These are phyloP conservation scores for Lathamus discolor DNA, from an alignment of 2,113 vertebrate genomes.

Conservation along the genomic window DNA sequence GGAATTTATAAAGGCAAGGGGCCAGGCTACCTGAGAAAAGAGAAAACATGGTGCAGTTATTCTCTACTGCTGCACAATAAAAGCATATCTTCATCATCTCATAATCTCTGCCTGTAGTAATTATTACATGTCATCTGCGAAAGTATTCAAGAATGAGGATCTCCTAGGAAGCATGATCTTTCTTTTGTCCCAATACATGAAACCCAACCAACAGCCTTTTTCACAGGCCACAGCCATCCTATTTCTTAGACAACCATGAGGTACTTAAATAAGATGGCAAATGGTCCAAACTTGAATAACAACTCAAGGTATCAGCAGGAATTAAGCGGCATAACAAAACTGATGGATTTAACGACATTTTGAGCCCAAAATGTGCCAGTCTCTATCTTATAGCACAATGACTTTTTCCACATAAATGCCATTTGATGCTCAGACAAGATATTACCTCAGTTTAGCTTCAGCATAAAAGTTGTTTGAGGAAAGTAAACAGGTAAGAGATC, in stretches of 20 bases:
- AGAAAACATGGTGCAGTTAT: neutral
- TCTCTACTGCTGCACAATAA: neutral
- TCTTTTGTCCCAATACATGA: neutral
- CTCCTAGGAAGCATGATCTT: accelerated
- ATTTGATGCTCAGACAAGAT: neutral
- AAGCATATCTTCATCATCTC: neutral
- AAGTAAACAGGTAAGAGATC: neutral
- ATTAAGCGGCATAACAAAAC: neutral
- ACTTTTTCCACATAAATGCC: neutral
- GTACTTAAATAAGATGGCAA: neutral
- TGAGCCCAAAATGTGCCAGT: neutral
- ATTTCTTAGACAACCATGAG: neutral
- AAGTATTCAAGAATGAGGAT: neutral
- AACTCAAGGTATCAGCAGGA: neutral
- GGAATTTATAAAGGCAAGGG: slow-evolving; percentile 94
- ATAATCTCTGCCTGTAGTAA: too few relatives aligned
- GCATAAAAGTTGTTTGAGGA: neutral
- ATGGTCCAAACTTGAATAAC: neutral
- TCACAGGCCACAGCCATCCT: neutral
- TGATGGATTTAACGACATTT: neutral
- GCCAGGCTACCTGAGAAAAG: slow-evolving; percentile 83
- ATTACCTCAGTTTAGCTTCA: neutral
- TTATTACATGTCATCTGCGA: accelerated
- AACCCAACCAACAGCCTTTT: neutral
- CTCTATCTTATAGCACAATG: neutral